Evolutionary conservation across 2,888 invertebrate species (phyloP), one percentile per base, ranked within the genome.

Genomic region (Drosophila macrospina): DNA sequence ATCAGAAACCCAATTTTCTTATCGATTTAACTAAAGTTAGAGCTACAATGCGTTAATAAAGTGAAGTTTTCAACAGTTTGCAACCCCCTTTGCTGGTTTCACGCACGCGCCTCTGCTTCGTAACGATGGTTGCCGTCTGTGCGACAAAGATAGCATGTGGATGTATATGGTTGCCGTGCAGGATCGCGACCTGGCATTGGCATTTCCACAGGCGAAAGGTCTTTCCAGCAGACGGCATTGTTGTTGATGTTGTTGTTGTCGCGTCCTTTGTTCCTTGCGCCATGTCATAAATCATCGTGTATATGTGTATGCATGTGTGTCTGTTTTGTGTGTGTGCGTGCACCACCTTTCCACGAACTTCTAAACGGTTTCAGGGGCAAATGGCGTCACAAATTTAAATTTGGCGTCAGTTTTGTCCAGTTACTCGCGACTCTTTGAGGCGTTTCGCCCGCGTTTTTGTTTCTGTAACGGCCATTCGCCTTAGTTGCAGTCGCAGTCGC

Each of bases 211-310:
- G 60, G 66, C 67, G 44, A 71, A 67, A 75, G 80, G 82, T 76
- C 74, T 71, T 82, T 76, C 70, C 74, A 69, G 65, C 66, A 73
- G 62, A 69, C 70, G 69, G 42, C 65, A 59, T 52, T 56, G 55
- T 51, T 51, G 59, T 30, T 73, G 62, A 32, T 28, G 59, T 56
- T 73, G 62, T 50, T 30, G 63, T 54, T 64, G 54, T 51, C 45
- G 56, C 48, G 74, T 71, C 67, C 65, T 73, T 78, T 69, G 78
- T 74, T 69, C 65, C 70, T 36, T 70, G 77, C 81, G 78, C 80
- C 86, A 76, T 79, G 74, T 56, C 83, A 88, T 88, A 88, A 89
- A 89, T 88, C 89, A 89, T 74, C 64, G 54, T 32, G 55, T 51
- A 24, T 72, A 54, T 45, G 42, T 61, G 24, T 51, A 11, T 72